Base-by-base conservation (phyloP, 2,888 invertebrate species). In the Nebria brevicollis region DNA sequence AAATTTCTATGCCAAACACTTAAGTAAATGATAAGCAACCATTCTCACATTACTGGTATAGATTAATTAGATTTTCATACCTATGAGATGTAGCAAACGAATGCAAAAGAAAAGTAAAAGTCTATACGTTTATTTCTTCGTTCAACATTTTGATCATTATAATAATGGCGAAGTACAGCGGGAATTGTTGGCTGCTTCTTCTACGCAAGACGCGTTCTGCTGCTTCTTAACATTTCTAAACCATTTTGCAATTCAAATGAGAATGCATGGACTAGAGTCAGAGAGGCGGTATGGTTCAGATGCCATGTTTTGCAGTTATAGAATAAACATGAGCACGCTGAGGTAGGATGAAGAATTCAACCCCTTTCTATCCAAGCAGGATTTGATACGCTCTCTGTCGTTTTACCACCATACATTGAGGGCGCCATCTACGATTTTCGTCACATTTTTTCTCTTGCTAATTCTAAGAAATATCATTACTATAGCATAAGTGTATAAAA, bases 221-320 rank as follows among this genome's bases (percentile, higher is more conserved):
- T 70, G 54, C 75, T 81, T 81, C 81, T 81, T 81, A 81, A 81
- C 81, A 81, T 81, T 75, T 81, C 81, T 81, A 81, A 81, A 72
- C 76, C 81, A 66, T 75, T 81, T 81, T 81, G 81, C 81, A 81
- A 81, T 73, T 81, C 76, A 81, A 76, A 81, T 81, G 72, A 81
- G 76, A 76, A 73, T 74, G 42, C 42, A 70, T 26, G 80, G 66
- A 41, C 80, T 74, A 75, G 20, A 54, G 54, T 2, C 54, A 54
- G 54, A 54, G 54, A 54, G 70, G 80, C 75, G 80, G 81, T 75
- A 75, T 81, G 81, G 81, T 76, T 76, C 72, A 76, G 76, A 81
- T 76, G 81, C 81, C 76, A 76, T 81, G 81, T 81, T 81, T 81
- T 81, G 81, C 81, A 81, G 80, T 80, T 80, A 81, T 81, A 81